Evolutionary conservation across 35 echinoderm and acorn worm species (phyloP).

Genomic region (Nesometra sesokonis): DNA sequence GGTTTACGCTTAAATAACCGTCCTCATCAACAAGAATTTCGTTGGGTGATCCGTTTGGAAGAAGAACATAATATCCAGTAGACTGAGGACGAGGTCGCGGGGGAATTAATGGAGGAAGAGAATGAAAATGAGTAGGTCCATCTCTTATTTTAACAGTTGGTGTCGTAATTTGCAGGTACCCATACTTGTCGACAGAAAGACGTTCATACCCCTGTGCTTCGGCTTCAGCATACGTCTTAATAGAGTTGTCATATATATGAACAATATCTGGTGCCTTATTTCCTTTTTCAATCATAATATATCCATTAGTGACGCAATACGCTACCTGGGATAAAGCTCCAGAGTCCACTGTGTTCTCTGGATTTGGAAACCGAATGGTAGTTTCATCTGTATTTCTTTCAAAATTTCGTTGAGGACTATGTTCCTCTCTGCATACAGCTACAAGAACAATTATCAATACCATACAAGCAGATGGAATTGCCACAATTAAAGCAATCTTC

Average conservation of each 20-base stretch:
- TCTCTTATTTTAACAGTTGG: too few species aligned
- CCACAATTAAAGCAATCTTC: background rate
- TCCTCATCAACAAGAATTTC: background rate
- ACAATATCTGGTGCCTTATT: too few species aligned
- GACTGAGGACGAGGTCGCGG: too few species aligned
- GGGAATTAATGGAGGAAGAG: too few species aligned
- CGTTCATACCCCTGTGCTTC: background rate
- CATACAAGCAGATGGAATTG: too few species aligned
- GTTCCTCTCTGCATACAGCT: background rate
- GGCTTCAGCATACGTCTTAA: background rate
- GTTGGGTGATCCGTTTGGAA: background rate
- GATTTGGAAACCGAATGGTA: background rate
- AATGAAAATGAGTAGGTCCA: too few species aligned
- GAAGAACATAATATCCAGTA: background rate
- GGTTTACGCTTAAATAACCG: background rate
- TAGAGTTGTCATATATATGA: background rate
- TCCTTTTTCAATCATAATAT: background rate
- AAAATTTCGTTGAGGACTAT: background rate
- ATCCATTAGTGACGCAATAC: background rate
- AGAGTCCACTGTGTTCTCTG: too few species aligned
- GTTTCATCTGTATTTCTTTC: background rate
- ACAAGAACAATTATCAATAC: background rate
- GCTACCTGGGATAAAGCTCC: too few species aligned
- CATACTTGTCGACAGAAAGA: background rate
- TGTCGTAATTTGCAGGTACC: too few species aligned